Evolutionary conservation across 1,140 invertebrate species (phyloP), one percentile per base, ranked within the genome.

Genomic region (Andrena cerasifolii): DNA sequence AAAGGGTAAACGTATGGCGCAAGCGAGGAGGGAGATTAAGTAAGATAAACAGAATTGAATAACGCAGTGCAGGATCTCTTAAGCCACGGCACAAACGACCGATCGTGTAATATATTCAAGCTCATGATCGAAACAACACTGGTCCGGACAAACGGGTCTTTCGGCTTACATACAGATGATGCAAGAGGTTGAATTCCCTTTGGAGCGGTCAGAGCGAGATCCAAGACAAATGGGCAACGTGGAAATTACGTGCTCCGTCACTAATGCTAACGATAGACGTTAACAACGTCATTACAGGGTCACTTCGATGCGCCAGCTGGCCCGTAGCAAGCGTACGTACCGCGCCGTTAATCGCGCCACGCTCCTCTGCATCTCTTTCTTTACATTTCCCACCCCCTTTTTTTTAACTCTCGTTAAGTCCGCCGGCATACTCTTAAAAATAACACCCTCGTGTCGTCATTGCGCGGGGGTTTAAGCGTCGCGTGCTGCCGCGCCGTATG

Each of bases 251-350:
- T 12, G 73, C 40, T 68, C 63, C 56, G 47, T 67, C 73, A 28
- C 63, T 47, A 21, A 68, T 68, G 73, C 63, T 68, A 76, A 76
- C 73, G 49, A 36, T 53, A 47, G 16, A 47, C 73, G 49, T 76
- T 76, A 75, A 61, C 73, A 33, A 59, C 76, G 47, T 65, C 76
- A 47, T 78, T 78, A 78, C 76, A 43, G 40, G 68, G 56, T 59
- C 70, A 73, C 47, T 33, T 54, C 59, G 70, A 78, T 40, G 76
- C 33, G n/a, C 18, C 26, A 16, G 36, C 24, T 45, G 36, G 24
- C 45, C 16, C n/a, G 24, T 6, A 61, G 66, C 31, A n/a, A 70
- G 40, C 53, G 67, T 36, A 40, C 36, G 67, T 36, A 40, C 36
- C 36, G 45, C 36, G 45, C 72, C 75, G 58, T 78, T 78, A 82